Percentiles rank a stretch among this genome's conserved stretches.
phyloP scores from a whole-genome alignment of 2,888 invertebrate genomes.

The Malthinus flaveolus region DNA sequence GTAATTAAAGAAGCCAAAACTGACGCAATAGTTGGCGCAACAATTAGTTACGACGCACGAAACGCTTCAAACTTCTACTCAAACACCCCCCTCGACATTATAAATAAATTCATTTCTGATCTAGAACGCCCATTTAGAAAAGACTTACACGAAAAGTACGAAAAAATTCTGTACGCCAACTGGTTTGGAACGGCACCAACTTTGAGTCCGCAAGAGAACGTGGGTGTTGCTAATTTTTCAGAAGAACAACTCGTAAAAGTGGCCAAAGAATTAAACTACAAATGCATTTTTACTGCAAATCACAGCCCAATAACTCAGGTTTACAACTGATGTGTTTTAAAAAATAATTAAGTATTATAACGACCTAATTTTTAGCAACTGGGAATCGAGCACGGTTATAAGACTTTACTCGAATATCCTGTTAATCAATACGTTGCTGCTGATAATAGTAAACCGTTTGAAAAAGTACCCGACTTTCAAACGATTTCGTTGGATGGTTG shows the following conservation, averaged over 20 bases:
- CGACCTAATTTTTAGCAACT: constrained; percentile 68
- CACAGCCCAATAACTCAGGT: constrained; percentile 86
- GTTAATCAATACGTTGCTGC: constrained; percentile 75
- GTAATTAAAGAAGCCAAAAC: constrained; percentile 61
- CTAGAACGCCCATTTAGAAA: constrained; percentile 74
- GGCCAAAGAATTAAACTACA: constrained; percentile 66
- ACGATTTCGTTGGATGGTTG: constrained; percentile 75
- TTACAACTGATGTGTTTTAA: constrained; percentile 36
- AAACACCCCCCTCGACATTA: constrained; percentile 66
- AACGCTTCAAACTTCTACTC: constrained; percentile 77
- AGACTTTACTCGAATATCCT: constrained; percentile 75
- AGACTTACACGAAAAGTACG: constrained; percentile 64
- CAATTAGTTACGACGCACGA: constrained; percentile 78
- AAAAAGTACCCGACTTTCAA: constrained; percentile 73
- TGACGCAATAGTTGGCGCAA: constrained; percentile 64
- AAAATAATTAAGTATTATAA: neutral
- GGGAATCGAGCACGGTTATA: constrained; percentile 82
- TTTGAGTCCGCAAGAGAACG: constrained; percentile 72
- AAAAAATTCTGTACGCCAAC: constrained; percentile 75
- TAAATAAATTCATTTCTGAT: constrained; percentile 79
- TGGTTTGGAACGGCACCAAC: constrained; percentile 81
- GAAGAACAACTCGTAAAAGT: constrained; percentile 73
- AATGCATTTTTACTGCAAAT: constrained; percentile 82
- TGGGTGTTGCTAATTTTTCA: constrained; percentile 75
- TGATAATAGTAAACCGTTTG: constrained; percentile 75